Evolutionary conservation across 2,797 vertebrate species (phyloP).

Genomic region (Gymnoscopelus microlampas): DNA sequence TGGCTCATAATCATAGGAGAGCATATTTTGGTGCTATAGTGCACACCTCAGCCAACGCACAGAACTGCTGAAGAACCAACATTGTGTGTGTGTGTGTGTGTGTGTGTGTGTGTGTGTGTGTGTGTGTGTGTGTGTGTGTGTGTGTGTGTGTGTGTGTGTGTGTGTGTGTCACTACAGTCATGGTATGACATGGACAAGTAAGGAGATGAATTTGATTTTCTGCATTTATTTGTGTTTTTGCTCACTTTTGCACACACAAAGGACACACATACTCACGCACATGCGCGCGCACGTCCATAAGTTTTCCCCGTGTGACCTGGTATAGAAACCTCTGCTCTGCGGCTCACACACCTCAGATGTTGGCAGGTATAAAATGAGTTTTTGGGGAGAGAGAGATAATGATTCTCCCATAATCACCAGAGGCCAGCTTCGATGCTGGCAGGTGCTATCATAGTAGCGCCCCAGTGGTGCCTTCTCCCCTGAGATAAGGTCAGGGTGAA

Average conservation of each 20-base stretch:
- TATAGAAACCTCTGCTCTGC: conserved; percentile 63
- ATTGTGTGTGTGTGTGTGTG: too few relatives aligned
- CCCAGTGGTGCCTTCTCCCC: conserved; percentile 86
- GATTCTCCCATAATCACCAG: conserved; percentile 81
- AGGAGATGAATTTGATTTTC: not conserved
- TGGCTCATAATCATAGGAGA: too few relatives aligned
- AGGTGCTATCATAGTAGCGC: conserved; percentile 81
- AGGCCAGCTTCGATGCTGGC: conserved; percentile 77
- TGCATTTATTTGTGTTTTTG: conserved; percentile 19
- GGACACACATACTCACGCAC: conserved; percentile 26
- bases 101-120: too few relatives aligned
- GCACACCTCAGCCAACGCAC: too few relatives aligned
- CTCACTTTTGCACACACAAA: not conserved
- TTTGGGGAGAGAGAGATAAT: conserved; percentile 78
- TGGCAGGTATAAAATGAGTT: conserved; percentile 80
- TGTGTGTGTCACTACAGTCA: not conserved
- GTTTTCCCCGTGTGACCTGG: conserved; percentile 59
- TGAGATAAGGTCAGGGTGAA: conserved; percentile 84
- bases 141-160: too few relatives aligned
- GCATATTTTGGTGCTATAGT: too few relatives aligned
- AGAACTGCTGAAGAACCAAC: too few relatives aligned
- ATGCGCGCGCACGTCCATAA: conserved; percentile 2
- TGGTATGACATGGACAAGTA: not conserved
- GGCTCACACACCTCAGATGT: conserved; percentile 65
- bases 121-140: too few relatives aligned